These are phyloP conservation scores for Schizaphis graminum DNA, from an alignment of 2,888 invertebrate species.

Conservation along the genomic window DNA sequence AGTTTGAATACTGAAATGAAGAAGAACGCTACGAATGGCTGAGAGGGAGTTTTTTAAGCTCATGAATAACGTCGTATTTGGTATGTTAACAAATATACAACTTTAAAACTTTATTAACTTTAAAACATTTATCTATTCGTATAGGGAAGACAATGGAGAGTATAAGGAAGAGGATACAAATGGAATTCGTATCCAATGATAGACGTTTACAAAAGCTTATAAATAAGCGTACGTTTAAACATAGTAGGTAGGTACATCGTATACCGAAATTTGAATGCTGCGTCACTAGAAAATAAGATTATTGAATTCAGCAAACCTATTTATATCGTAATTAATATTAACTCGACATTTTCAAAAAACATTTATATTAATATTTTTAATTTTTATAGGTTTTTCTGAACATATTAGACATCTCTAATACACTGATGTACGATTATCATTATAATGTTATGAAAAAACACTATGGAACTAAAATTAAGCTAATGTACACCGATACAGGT, in stretches of 20 bases:
- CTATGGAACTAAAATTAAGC: not conserved
- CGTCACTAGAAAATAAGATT: too few relatives aligned
- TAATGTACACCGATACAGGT: slow-evolving; percentile 6
- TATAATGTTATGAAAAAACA: not conserved
- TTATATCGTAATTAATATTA: too few relatives aligned
- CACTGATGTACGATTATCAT: not conserved
- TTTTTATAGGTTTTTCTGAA: not conserved
- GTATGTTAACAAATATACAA: too few relatives aligned
- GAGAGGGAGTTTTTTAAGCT: too few relatives aligned
- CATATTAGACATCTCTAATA: not conserved
- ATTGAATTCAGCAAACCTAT: too few relatives aligned
- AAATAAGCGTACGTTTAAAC: not conserved
- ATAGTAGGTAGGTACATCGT: not conserved
- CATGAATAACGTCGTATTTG: too few relatives aligned
- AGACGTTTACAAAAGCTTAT: not conserved
- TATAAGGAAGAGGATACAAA: not conserved
- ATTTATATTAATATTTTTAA: too few relatives aligned
- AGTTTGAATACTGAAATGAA: too few relatives aligned
- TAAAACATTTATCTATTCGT: not conserved
- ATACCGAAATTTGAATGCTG: too few relatives aligned
- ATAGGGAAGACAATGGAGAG: slow-evolving; percentile 68
- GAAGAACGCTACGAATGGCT: too few relatives aligned
- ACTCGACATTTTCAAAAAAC: too few relatives aligned
- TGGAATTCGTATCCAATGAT: not conserved
- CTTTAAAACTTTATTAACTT: too few relatives aligned